Percentiles rank a stretch among this genome's conserved stretches.
Evolutionary conservation across 2,888 invertebrate species (phyloP).

Genomic region (Eupelmus urozonus): DNA sequence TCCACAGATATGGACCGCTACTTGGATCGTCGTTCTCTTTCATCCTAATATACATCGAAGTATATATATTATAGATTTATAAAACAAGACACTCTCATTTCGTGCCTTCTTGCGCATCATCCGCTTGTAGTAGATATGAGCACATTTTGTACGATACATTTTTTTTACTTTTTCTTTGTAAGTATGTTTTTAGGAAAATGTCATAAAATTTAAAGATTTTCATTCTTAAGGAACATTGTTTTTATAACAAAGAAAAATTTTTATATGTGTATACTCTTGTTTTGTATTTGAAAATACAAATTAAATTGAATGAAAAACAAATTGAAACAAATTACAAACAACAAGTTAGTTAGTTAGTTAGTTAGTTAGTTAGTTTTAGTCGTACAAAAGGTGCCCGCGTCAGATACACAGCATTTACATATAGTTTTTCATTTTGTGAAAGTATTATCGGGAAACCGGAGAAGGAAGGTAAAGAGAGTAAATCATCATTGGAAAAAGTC

Average conservation of each 20-base stretch:
- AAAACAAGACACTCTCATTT: constrained; percentile 66
- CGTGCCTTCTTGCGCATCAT: constrained; percentile 57
- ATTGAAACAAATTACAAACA: no score
- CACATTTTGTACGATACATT: constrained; percentile 42
- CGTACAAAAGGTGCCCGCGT: constrained; percentile 40
- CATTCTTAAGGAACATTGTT: background rate
- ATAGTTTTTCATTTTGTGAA: constrained; percentile 53
- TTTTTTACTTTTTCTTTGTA: background rate
- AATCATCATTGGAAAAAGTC: constrained; percentile 51
- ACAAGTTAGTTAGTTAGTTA: no score
- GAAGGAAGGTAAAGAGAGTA: constrained; percentile 47
- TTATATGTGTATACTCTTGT: no score
- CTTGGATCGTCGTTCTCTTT: constrained; percentile 57
- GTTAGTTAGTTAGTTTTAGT: no score
- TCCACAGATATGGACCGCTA: constrained; percentile 50
- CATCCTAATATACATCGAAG: constrained; percentile 69
- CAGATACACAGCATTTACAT: constrained; percentile 1
- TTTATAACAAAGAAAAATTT: no score
- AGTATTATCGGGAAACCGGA: constrained; percentile 60
- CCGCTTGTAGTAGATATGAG: constrained; percentile 48
- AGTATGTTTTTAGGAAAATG: background rate
- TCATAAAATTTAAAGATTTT: background rate
- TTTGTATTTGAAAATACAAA: no score
- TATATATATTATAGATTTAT: constrained; percentile 66
- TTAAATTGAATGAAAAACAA: no score